These are phyloP conservation scores for Takifugu ocellatus DNA, from an alignment of 2,797 vertebrate genomes.

Conservation along the genomic window DNA sequence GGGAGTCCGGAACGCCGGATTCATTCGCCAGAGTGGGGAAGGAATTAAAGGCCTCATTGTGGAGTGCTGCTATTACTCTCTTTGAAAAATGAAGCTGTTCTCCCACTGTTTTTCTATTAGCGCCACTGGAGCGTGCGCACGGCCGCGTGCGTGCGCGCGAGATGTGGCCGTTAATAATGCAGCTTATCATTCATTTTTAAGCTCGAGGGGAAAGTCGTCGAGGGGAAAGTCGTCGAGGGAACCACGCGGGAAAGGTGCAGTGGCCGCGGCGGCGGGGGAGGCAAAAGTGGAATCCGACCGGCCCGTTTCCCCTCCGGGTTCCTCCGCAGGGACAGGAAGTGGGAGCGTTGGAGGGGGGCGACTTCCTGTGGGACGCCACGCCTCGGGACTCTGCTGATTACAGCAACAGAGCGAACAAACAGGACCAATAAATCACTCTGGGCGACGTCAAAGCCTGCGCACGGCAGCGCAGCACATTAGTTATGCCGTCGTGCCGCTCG, in stretches of 20 bases:
- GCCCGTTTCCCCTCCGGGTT: constrained; percentile 1
- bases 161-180: constrained; percentile 71
- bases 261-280: constrained; percentile 38
- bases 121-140: constrained; percentile 56
- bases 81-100: constrained; percentile 70
- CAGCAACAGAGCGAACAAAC: constrained; percentile 39
- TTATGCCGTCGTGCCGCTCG: constrained; percentile 55
- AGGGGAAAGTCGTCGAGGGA: constrained; percentile 9
- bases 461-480: constrained; percentile 68
- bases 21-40: constrained; percentile 63
- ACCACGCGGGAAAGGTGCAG: not conserved
- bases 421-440: constrained; percentile 69
- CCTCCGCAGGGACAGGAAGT: constrained; percentile 65
- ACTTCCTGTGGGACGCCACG: constrained; percentile 70
- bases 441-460: constrained; percentile 65
- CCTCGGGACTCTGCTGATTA: constrained; percentile 70
- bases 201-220: constrained; percentile 26
- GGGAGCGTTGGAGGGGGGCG: constrained; percentile 33
- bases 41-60: constrained; percentile 65
- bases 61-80: constrained; percentile 66
- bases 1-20: constrained; percentile 55
- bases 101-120: constrained; percentile 74
- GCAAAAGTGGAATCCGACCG: constrained; percentile 11
- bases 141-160: constrained; percentile 51
- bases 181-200: constrained; percentile 71